phyloP scores from a whole-genome alignment of 2,888 invertebrate species.

The Pterobdella sp. region DNA sequence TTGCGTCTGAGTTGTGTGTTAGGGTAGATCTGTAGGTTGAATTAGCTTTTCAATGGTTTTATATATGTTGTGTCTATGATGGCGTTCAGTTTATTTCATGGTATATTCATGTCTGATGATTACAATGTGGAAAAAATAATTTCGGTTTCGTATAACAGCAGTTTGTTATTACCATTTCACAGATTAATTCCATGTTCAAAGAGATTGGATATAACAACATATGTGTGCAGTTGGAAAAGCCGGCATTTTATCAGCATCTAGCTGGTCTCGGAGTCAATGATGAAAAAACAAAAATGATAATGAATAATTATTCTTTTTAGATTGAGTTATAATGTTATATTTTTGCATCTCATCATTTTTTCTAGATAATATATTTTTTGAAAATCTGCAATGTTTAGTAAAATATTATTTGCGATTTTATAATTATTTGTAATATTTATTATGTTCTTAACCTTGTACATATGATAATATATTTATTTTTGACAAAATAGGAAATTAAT shows the following conservation, averaged over 20 bases:
- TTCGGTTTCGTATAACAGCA: not conserved
- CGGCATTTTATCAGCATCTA: constrained; percentile 52
- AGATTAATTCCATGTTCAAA: constrained; percentile 47
- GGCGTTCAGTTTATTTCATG: too few species aligned
- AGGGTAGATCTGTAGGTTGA: not conserved
- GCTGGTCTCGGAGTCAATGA: constrained; percentile 48
- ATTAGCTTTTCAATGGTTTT: too few species aligned
- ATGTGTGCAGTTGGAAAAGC: constrained; percentile 55
- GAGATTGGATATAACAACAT: constrained; percentile 50
- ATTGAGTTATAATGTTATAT: not conserved
- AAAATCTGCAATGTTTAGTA: too few species aligned
- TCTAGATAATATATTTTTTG: too few species aligned
- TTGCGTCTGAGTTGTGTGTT: not conserved
- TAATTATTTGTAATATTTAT: too few species aligned
- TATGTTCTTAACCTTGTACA: too few species aligned
- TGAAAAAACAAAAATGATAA: constrained; percentile 40
- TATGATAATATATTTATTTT: too few species aligned
- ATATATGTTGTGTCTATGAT: too few species aligned
- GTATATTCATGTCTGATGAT: not conserved
- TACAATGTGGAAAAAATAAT: not conserved
- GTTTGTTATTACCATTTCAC: constrained; percentile 26
- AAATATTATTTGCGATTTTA: too few species aligned
- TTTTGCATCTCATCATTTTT: constrained; percentile 31
- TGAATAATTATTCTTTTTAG: constrained; percentile 33
- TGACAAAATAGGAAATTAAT: too few species aligned